Evolutionary conservation across 1,140 invertebrate species (phyloP).

Genomic region (Carposina sasakii): DNA sequence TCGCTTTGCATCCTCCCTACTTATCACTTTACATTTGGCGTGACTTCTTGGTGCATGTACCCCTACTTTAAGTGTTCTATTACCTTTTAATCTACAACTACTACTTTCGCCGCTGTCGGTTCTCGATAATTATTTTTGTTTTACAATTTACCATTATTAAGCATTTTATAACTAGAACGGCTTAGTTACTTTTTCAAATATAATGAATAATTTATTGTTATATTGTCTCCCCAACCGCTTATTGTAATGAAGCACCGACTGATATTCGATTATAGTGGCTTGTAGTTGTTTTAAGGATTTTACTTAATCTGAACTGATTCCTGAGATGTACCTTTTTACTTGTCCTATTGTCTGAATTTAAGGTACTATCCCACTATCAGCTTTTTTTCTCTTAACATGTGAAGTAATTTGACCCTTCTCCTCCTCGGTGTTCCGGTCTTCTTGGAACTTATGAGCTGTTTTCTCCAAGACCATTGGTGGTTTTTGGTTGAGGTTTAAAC

Average conservation of each 20-base stretch:
- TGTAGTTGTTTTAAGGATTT: constrained; percentile 45
- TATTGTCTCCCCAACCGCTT: constrained; percentile 46
- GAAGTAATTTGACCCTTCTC: constrained; percentile 24
- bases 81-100: constrained; percentile 17
- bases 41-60: constrained; percentile 71
- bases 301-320: too few relatives aligned
- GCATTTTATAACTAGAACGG: constrained; percentile 45
- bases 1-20: constrained; percentile 68
- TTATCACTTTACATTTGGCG: constrained; percentile 64
- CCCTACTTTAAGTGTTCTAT: constrained; percentile 43
- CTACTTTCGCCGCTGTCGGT: constrained; percentile 33
- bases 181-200: constrained; percentile 50
- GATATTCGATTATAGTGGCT: constrained; percentile 48
- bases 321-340: too few relatives aligned
- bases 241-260: constrained; percentile 50
- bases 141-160: constrained; percentile 39
- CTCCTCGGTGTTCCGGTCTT: constrained; percentile 30
- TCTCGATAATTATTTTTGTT: constrained; percentile 31
- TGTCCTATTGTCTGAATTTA: constrained; percentile 23
- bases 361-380: constrained; percentile 26
- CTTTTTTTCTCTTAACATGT: constrained; percentile 18
- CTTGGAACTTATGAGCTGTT: constrained; percentile 28
- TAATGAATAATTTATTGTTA: constrained; percentile 27
- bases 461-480: too few relatives aligned
- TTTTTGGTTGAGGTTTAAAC: constrained; percentile 23